Conservation (phyloP, 2,113 vertebrate genomes). For the Coracopsis vasa region DNA sequence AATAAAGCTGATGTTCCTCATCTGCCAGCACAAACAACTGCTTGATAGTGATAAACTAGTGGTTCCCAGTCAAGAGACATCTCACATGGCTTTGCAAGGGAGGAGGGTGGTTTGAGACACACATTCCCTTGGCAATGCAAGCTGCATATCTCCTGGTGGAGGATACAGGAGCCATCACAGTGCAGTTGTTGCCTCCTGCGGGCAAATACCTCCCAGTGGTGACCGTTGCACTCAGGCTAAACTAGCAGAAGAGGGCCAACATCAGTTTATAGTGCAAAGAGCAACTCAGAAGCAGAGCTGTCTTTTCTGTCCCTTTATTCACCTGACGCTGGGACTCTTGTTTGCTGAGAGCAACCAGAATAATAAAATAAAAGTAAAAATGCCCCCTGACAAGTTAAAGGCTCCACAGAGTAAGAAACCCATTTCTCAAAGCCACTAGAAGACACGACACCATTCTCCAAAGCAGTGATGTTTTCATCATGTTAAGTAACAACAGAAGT, state of each 20-base stretch:
- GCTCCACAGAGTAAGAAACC: not conserved
- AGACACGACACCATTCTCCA: not conserved
- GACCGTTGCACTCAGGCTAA: not conserved
- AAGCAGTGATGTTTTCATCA: not conserved
- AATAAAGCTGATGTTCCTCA: not conserved
- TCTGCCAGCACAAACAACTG: not conserved
- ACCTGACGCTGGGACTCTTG: not conserved
- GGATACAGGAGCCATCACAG: not conserved
- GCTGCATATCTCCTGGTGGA: not conserved
- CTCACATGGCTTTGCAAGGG: not conserved
- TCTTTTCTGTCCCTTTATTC: not conserved
- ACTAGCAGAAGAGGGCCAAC: not conserved
- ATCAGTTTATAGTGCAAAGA: not conserved
- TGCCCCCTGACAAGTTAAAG: not conserved
- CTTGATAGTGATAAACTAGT: not conserved
- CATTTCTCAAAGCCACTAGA: not conserved
- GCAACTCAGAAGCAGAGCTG: not conserved
- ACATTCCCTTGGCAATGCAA: not conserved
- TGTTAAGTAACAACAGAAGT: not conserved
- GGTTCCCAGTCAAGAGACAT: not conserved
- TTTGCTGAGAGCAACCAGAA: not conserved
- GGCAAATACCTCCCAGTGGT: not conserved
- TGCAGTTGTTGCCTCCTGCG: not conserved
- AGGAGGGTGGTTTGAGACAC: not conserved
- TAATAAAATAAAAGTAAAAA: not conserved